Evolutionary conservation across 2,113 vertebrate species (phyloP), one percentile per base, ranked within the genome.

Genomic region (Merops nubicus): DNA sequence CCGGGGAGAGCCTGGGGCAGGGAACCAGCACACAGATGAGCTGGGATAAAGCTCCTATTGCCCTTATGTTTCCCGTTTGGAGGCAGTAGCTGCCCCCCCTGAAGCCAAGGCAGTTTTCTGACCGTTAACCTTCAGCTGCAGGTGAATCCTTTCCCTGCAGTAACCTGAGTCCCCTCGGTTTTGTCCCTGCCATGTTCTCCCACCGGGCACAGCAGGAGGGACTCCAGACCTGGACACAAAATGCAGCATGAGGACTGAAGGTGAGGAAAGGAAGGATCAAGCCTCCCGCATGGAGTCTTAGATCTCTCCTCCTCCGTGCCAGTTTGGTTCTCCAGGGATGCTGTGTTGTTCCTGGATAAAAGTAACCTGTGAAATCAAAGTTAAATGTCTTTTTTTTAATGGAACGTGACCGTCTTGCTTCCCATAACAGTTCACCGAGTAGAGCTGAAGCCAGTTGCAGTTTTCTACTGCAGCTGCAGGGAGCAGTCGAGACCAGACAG

Each of bases 361-460:
- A 88, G 65, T 40, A 79, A 0, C 0, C 14, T 53, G 15, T 60
- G 53, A 81, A 92, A 87, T 11, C 14, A 8, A 40, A 34, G 6
- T 28, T 15, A 47, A 28, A 47, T 11, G 12, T 50, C 29, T 16
- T 56, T 54, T 74, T 74, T 80, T 81, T 23, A 70, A 40, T 0
- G 1, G 43, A 6, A 29, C 31, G 60, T 85, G 25, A 23, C 18
- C n/a, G 42, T n/a, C 28, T 67, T 74, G 7, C 28, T 68, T 93
- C 40, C 28, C 48, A 12, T 1, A 16, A 43, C 48, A 31, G 45
- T 42, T 78, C 33, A 38, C 50, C 0, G 0, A 34, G 42, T 33
- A 40, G 21, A 40, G 17, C 29, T 54, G 68, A 75, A 89, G 20
- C 34, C 33, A 47, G 60, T 7, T 81, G 92, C 56, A 93, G 13